Evolutionary conservation across 1,140 invertebrate genomes (phyloP).

Genomic region (Coptotermes formosanus): DNA sequence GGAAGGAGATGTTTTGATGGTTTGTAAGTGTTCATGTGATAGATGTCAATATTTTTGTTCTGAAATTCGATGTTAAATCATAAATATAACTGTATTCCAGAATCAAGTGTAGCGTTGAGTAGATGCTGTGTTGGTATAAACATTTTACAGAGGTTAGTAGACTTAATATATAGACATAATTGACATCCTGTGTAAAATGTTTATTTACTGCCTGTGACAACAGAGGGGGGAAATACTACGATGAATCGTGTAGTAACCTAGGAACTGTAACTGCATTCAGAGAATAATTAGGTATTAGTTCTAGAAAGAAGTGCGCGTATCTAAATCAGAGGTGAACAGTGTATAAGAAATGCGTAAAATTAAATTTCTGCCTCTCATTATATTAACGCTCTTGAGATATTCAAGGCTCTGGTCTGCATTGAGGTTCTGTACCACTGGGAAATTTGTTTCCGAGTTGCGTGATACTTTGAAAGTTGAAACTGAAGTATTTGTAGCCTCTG

Average conservation of each 20-base stretch:
- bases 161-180: background rate
- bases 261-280: background rate
- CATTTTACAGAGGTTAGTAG: slow-evolving; percentile 9
- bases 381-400: background rate
- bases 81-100: slow-evolving; percentile 14
- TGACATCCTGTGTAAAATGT: slow-evolving; percentile 29
- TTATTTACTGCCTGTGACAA: slow-evolving; percentile 33
- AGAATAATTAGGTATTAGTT: background rate
- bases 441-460: background rate
- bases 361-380: background rate
- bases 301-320: background rate
- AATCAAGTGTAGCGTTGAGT: background rate
- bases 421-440: background rate
- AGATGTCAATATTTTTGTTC: slow-evolving; percentile 32
- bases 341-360: background rate
- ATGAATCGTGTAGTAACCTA: slow-evolving; percentile 31
- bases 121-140: slow-evolving; percentile 18
- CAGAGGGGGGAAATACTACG: slow-evolving; percentile 32
- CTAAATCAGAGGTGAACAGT: background rate
- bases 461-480: too few species aligned
- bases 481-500: too few species aligned
- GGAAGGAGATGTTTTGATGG: slow-evolving; percentile 29
- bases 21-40: slow-evolving; percentile 32
- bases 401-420: background rate
- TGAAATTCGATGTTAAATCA: slow-evolving; percentile 25